Base-by-base conservation (phyloP, 2,888 invertebrate genomes). In the Agonopterix alstromeriana region DNA sequence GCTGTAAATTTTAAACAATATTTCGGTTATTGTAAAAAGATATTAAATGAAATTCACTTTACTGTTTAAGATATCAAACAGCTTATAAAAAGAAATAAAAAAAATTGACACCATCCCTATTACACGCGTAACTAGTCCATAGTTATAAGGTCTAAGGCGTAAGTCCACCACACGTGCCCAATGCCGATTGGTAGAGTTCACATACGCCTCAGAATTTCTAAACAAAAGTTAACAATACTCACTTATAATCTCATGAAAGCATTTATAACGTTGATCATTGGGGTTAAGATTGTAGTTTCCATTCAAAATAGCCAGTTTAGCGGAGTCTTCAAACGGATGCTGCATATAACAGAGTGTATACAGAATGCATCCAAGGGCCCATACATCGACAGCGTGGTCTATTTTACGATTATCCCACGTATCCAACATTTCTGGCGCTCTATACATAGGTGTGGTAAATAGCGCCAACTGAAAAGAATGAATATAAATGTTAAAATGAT, bases 401-500 rank as follows among this genome's bases (percentile, higher is more conserved):
- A 99, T 97, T 54, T 94, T 95, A 72, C 94, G 94, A 77, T 99
- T 98, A 69, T 94, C 97, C 95, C 99, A 99, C 3, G 98, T 96
- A 74, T 99, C 98, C 55, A 99, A 90, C 94, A 99, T 98, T 90
- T 99, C 99, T 35, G 99, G 99, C 0, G 99, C 96, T 73, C 99
- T 91, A 82, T 99, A 99, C 99, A 96, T 96, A 0, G 97, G 97
- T 8, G 97, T 97, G 14, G 97, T 96, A 65, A 92, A 93, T 67
- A 91, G 91, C 43, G 94, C 93, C 89, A 95, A 85, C 91, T 94
- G 78, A 52, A 90, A 27, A 42, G 12, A 38, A 38, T 12, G 9
- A 9, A 9, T 7, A 27, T 27, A 27, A 5, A 27, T 27, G 5
- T 27, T 27, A 27, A 27, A 27, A 27, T 27, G 5, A 27, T 27